A percentile compares a stretch with the other conserved stretches of the same genome.
Evolutionary conservation across 1,140 invertebrate species (phyloP).

Genomic region (Tenebrio molitor): DNA sequence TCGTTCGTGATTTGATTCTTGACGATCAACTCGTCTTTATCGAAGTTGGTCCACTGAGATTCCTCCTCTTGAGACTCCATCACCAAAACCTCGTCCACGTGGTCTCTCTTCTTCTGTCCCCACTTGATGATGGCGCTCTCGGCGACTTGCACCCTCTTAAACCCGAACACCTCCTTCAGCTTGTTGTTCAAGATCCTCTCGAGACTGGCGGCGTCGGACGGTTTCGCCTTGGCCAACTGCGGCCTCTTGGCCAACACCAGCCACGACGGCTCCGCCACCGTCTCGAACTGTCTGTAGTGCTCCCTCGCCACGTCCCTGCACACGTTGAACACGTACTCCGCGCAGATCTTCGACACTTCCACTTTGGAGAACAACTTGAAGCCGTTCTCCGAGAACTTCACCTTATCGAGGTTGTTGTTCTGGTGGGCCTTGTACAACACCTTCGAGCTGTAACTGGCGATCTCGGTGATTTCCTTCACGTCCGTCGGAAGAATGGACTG

Average conservation of each 20-base stretch:
- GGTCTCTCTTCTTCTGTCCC: slow-evolving; percentile 78
- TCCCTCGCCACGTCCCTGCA: slow-evolving; percentile 74
- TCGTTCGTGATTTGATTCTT: slow-evolving; percentile 77
- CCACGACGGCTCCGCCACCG: slow-evolving; percentile 71
- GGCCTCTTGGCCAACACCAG: slow-evolving; percentile 66
- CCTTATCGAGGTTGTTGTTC: slow-evolving; percentile 65
- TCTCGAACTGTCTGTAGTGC: slow-evolving; percentile 67
- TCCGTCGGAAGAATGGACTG: slow-evolving; percentile 67
- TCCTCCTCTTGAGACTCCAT: slow-evolving; percentile 79
- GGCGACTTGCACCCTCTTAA: slow-evolving; percentile 69
- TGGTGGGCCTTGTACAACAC: slow-evolving; percentile 67
- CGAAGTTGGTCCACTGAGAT: slow-evolving; percentile 79
- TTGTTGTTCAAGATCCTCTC: slow-evolving; percentile 71
- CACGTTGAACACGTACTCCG: slow-evolving; percentile 75
- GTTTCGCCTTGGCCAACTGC: slow-evolving; percentile 65
- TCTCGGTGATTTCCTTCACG: slow-evolving; percentile 67
- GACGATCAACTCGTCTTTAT: slow-evolving; percentile 77
- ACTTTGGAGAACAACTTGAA: slow-evolving; percentile 58
- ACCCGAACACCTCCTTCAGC: slow-evolving; percentile 71
- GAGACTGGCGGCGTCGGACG: slow-evolving; percentile 66
- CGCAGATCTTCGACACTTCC: slow-evolving; percentile 66
- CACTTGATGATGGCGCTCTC: slow-evolving; percentile 76
- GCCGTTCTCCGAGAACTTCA: slow-evolving; percentile 65
- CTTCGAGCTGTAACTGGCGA: slow-evolving; percentile 67
- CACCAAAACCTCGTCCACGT: slow-evolving; percentile 80